These are phyloP conservation scores for Paradisaea rubra DNA, from an alignment of 2,113 vertebrate genomes.

Conservation along the genomic window DNA sequence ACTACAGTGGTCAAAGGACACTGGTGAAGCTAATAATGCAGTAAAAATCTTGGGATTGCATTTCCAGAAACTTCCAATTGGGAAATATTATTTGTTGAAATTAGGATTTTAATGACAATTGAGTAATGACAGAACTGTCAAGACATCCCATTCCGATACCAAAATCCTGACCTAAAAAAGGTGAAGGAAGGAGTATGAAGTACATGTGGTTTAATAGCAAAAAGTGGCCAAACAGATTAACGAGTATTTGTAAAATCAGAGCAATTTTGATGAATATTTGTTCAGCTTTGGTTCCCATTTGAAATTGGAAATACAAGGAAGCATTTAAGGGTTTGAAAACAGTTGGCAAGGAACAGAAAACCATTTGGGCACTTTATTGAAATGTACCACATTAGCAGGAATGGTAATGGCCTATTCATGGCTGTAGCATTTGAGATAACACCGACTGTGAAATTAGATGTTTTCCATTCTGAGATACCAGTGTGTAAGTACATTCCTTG, in stretches of 20 bases:
- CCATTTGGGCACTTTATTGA: accelerated
- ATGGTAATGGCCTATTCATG: background rate
- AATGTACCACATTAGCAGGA: background rate
- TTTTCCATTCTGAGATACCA: background rate
- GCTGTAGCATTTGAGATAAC: accelerated
- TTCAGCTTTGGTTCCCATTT: background rate
- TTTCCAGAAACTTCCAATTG: background rate
- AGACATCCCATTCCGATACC: background rate
- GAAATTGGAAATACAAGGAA: background rate
- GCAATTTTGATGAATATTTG: background rate
- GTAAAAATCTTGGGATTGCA: background rate
- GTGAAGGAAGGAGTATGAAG: background rate
- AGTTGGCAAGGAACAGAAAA: background rate
- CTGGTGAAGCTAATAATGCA: background rate
- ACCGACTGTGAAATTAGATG: background rate
- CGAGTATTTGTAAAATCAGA: background rate
- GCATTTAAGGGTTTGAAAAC: background rate
- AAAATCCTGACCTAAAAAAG: background rate
- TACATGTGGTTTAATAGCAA: background rate
- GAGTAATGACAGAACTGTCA: background rate
- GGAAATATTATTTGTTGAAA: background rate
- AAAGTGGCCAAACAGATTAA: background rate
- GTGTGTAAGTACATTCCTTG: background rate
- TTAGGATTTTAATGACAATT: background rate
- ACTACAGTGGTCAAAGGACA: background rate